Conservation (phyloP, 2,113 vertebrate species). For the Turdus rufiventris region DNA sequence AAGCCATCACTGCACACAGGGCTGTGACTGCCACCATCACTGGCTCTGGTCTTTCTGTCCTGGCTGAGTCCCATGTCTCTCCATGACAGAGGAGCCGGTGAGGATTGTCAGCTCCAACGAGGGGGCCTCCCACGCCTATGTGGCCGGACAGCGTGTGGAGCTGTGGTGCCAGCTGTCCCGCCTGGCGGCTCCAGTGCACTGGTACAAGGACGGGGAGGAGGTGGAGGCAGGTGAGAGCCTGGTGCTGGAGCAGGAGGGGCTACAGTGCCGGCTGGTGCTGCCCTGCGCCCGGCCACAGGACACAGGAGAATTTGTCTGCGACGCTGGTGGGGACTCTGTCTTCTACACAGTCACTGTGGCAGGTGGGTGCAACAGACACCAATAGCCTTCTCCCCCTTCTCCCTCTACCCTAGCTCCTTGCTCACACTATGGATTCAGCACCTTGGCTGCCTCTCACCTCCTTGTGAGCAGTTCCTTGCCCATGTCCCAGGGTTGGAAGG, state of each 20-base stretch:
- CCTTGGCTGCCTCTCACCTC: background rate
- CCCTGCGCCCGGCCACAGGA: constrained; percentile 76
- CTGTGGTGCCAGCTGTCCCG: constrained; percentile 88
- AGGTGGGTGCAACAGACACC: constrained; percentile 65
- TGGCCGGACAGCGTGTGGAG: constrained; percentile 81
- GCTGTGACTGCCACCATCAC: background rate
- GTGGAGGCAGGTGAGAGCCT: constrained; percentile 77
- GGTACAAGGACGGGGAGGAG: constrained; percentile 91
- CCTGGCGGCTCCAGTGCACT: constrained; percentile 71
- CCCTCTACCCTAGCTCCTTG: background rate
- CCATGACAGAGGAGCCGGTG: constrained; percentile 79
- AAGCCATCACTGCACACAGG: background rate
- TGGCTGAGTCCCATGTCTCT: background rate
- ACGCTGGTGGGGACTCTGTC: constrained; percentile 81
- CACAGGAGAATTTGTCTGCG: constrained; percentile 87
- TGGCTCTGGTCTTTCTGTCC: background rate
- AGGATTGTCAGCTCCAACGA: constrained; percentile 81
- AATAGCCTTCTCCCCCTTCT: background rate
- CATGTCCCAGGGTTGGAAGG: background rate
- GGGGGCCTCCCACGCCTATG: constrained; percentile 75
- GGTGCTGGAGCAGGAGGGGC: constrained; percentile 82
- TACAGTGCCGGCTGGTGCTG: constrained; percentile 81
- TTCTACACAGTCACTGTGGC: constrained; percentile 86
- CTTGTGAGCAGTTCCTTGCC: rapidly evolving
- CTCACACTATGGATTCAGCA: background rate